These are phyloP conservation scores for Eulemur rufifrons DNA, from an alignment of 2,113 vertebrate species.

Conservation along the genomic window DNA sequence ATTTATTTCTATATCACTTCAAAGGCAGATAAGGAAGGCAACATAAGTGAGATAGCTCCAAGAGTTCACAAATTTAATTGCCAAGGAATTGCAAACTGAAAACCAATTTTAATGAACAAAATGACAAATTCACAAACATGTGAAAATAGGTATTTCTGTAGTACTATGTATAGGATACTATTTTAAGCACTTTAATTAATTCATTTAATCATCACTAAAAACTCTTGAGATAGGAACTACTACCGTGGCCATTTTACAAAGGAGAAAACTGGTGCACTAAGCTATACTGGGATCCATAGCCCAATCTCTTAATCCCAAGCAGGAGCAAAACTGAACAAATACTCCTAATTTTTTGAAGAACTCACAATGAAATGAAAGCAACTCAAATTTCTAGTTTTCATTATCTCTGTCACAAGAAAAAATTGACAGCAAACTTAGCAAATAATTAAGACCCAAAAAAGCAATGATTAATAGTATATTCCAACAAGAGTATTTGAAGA, in stretches of 20 bases:
- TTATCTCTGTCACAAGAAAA: slow-evolving; percentile 25
- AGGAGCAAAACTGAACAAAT: slow-evolving; percentile 29
- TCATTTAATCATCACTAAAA: slow-evolving; percentile 41
- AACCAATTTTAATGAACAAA: neutral
- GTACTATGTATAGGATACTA: neutral
- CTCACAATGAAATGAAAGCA: slow-evolving; percentile 27
- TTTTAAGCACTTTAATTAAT: neutral
- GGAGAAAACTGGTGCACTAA: neutral
- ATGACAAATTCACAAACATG: neutral
- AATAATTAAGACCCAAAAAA: slow-evolving; percentile 9
- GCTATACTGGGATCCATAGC: neutral
- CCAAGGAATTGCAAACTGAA: neutral
- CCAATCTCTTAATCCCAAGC: neutral
- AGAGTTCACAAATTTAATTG: neutral
- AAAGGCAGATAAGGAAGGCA: neutral
- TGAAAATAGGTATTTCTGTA: slow-evolving; percentile 5
- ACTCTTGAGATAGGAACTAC: neutral
- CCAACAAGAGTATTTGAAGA: neutral
- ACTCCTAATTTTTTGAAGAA: slow-evolving; percentile 16
- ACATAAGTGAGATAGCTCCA: neutral
- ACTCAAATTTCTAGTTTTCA: neutral
- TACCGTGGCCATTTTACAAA: neutral
- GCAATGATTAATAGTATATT: neutral
- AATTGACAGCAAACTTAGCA: slow-evolving; percentile 9
- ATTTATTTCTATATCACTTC: neutral